These are phyloP conservation scores for Halcyon leucocephala DNA, from an alignment of 2,797 vertebrate species.

Conservation along the genomic window DNA sequence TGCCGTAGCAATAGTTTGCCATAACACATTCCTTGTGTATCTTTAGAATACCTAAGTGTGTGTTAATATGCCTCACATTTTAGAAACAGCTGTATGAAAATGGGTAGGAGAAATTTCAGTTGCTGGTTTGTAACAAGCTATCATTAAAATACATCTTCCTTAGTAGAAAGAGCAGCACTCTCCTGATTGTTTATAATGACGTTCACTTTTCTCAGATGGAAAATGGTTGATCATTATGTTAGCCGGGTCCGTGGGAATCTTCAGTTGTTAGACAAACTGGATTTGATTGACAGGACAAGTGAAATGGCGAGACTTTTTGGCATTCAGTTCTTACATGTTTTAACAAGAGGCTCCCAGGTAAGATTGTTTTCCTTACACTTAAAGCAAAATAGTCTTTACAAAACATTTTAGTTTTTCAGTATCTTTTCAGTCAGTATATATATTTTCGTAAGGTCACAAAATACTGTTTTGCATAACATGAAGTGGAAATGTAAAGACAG, in stretches of 20 bases:
- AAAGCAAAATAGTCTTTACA: neutral
- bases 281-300: constrained; percentile 94
- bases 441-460: neutral
- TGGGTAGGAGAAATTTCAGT: neutral
- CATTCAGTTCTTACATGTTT: constrained; percentile 96
- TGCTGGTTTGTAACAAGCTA: neutral
- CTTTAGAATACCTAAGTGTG: neutral
- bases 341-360: constrained; percentile 97
- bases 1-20: neutral
- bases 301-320: constrained; percentile 97
- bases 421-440: neutral
- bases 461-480: neutral
- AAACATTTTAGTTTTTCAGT: neutral
- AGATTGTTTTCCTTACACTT: constrained; percentile 32
- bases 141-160: neutral
- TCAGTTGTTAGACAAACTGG: constrained; percentile 91
- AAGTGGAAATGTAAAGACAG: neutral
- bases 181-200: neutral
- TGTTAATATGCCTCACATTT: neutral
- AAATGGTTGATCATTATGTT: constrained; percentile 94
- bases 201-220: constrained; percentile 88
- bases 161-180: neutral
- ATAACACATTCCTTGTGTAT: neutral
- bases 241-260: constrained; percentile 89
- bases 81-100: neutral